Evolutionary conservation across 2,113 vertebrate species (phyloP).

Genomic region (Spilogale gracilis): DNA sequence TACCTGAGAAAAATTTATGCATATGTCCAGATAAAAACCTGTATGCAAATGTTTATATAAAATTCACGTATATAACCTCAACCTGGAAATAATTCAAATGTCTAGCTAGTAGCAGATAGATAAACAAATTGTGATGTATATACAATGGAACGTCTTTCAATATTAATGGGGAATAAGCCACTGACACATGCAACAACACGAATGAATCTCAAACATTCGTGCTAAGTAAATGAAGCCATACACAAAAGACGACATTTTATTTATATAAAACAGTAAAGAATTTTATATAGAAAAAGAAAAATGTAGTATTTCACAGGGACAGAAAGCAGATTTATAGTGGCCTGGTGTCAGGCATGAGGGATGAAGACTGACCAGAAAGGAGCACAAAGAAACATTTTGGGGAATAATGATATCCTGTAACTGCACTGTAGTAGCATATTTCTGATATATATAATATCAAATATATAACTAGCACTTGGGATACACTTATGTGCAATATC

Average conservation of each 20-base stretch:
- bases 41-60: neutral
- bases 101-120: neutral
- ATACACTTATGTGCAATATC: neutral
- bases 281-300: neutral
- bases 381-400: neutral
- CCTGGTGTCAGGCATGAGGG: neutral
- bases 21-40: neutral
- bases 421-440: neutral
- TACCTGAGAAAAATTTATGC: constrained; percentile 13
- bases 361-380: neutral
- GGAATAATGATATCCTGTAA: neutral
- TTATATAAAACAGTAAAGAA: neutral
- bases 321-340: neutral
- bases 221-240: neutral
- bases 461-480: neutral
- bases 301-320: neutral
- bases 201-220: neutral
- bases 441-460: neutral
- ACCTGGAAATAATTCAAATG: neutral
- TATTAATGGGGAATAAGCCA: neutral
- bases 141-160: neutral
- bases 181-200: neutral
- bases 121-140: neutral
- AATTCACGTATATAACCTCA: neutral
- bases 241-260: neutral